Base-by-base conservation (phyloP, 2,113 vertebrate species). In the Aix galericulata region DNA sequence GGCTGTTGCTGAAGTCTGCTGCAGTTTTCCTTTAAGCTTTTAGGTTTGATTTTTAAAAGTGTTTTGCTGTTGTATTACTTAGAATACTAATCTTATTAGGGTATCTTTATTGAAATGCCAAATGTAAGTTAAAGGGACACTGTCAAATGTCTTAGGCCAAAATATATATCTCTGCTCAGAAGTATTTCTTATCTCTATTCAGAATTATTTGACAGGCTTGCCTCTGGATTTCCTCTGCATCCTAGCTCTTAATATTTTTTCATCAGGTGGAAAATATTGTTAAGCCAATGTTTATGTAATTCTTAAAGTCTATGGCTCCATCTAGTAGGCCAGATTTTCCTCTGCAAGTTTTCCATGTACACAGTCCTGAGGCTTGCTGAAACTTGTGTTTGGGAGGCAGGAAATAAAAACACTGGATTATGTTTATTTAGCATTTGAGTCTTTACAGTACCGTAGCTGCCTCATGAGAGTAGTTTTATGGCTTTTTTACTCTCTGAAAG, bases 21-120 rank as follows among this genome's bases (percentile, higher is more conserved):
- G 59, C 55, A 88, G 62, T 86, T 82, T 80, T 42, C 23, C 48
- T 81, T 74, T 63, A 69, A 74, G 76, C 81, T 46, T 93, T 82
- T 83, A 89, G 58, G 72, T 66, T 62, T 93, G 94, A 26, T 66
- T 97, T 93, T 78, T 22, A 59, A 88, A 82, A 52, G 42, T 46
- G 67, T 74, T 95, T 95, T 92, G 83, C 88, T 96, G 59, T 80
- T 87, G 64, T 76, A 95, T 93, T 93, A 80, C 48, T 62, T 88
- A 95, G 82, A 76, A 77, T 92, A 93, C 88, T 95, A 93, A 38
- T 90, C 91, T 79, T 58, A 77, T 50, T 88, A 60, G 84, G 40
- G 27, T 79, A 69, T 53, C 71, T 95, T 96, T 88, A 88, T 78
- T 82, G 74, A 83, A 92, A 97, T 86, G 88, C 86, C 92, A 96